A percentile compares a stretch with the other conserved stretches of the same genome.
phyloP scores from a whole-genome alignment of 2,797 vertebrate genomes.

The Epinephelus awoara region DNA sequence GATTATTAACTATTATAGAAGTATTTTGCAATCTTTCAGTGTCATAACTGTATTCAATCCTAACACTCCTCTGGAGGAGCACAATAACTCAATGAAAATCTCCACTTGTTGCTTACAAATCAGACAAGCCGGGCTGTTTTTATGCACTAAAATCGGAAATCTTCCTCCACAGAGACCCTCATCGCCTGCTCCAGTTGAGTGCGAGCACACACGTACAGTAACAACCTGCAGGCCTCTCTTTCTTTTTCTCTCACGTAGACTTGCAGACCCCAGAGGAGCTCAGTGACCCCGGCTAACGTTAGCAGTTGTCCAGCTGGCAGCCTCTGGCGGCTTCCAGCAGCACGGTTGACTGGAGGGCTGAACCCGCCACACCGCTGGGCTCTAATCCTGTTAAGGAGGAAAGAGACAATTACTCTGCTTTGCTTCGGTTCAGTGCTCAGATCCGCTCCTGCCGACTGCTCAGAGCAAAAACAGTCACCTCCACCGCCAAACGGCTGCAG shows the following conservation, averaged over 20 bases:
- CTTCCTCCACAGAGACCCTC: not conserved
- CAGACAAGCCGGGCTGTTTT: not conserved
- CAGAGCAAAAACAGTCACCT: slow-evolving; percentile 56
- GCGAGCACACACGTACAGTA: not conserved
- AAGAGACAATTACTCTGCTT: slow-evolving; percentile 82
- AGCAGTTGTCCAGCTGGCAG: slow-evolving; percentile 40
- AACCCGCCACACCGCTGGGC: slow-evolving; percentile 74
- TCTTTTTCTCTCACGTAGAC: not conserved
- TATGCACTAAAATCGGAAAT: not conserved
- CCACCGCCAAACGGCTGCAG: slow-evolving; percentile 12
- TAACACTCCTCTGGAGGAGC: not conserved
- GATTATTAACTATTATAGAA: not conserved
- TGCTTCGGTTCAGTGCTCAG: slow-evolving; percentile 68
- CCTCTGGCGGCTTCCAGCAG: slow-evolving; percentile 45
- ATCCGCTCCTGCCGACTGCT: slow-evolving; percentile 66
- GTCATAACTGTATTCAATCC: no score
- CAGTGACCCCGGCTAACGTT: slow-evolving; percentile 47
- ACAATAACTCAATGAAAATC: not conserved
- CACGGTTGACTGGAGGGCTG: slow-evolving; percentile 70
- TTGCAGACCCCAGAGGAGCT: not conserved
- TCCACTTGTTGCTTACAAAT: not conserved
- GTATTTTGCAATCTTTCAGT: not conserved
- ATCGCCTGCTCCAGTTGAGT: not conserved
- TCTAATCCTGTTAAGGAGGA: slow-evolving; percentile 84
- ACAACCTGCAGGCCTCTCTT: slow-evolving; percentile 4